These are phyloP conservation scores for Drosophila pachea DNA, from an alignment of 1,140 invertebrate genomes.

Conservation along the genomic window DNA sequence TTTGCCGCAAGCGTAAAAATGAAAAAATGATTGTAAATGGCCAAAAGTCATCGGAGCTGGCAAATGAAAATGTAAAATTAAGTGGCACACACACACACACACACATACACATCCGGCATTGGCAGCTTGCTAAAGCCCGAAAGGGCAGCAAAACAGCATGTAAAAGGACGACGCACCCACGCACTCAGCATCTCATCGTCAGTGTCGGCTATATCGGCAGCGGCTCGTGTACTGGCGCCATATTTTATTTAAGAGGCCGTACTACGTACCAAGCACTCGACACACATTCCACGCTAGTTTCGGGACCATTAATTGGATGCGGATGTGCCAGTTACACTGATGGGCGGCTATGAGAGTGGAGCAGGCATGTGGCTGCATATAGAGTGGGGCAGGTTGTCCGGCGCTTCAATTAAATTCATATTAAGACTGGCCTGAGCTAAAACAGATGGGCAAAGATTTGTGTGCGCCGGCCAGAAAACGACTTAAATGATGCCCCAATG, in stretches of 20 bases:
- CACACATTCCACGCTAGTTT: slow-evolving; percentile 73
- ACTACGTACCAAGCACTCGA: slow-evolving; percentile 62
- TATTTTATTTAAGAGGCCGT: slow-evolving; percentile 72
- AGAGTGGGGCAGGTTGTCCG: slow-evolving; percentile 24
- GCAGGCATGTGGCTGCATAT: background rate
- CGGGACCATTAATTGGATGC: slow-evolving; percentile 74
- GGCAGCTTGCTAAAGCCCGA: slow-evolving; percentile 23
- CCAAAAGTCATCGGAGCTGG: slow-evolving; percentile 69
- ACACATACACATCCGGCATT: background rate
- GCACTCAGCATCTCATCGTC: slow-evolving; percentile 20
- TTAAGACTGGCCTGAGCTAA: slow-evolving; percentile 66
- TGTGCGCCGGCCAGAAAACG: slow-evolving; percentile 34
- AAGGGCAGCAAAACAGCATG: slow-evolving; percentile 56
- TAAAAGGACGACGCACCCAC: slow-evolving; percentile 56
- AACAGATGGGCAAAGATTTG: slow-evolving; percentile 64
- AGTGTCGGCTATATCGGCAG: slow-evolving; percentile 19
- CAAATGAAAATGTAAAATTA: slow-evolving; percentile 77
- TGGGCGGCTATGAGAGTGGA: background rate
- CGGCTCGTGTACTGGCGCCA: slow-evolving; percentile 41
- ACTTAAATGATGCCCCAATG: slow-evolving; percentile 75
- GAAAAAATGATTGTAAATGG: slow-evolving; percentile 73
- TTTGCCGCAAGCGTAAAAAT: slow-evolving; percentile 28
- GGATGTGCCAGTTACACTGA: slow-evolving; percentile 73
- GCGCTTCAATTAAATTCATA: slow-evolving; percentile 74
- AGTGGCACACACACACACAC: slow-evolving; percentile 65